Conservation (phyloP, 2,888 invertebrate species). For the Andrena marginata region DNA sequence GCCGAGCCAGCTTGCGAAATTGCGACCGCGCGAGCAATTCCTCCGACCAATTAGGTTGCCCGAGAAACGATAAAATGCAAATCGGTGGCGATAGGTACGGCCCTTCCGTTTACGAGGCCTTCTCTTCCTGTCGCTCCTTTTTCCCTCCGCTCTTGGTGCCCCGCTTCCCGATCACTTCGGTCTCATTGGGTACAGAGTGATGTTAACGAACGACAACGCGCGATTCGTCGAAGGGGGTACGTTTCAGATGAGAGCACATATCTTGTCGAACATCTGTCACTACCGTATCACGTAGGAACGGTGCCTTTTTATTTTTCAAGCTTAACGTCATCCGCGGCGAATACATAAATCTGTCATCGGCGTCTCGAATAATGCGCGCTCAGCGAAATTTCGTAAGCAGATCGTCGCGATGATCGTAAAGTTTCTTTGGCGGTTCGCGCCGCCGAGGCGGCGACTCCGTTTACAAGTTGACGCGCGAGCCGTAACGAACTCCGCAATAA, state of each 20-base stretch:
- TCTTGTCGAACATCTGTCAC: too few species aligned
- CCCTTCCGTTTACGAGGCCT: slow-evolving; percentile 58
- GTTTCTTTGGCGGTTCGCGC: not conserved
- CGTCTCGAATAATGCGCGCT: not conserved
- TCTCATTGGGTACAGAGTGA: not conserved
- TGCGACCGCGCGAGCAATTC: slow-evolving; percentile 66
- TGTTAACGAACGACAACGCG: too few species aligned
- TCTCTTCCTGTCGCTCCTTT: not conserved
- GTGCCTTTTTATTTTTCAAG: not conserved
- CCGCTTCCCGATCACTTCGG: not conserved
- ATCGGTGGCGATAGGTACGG: slow-evolving; percentile 62
- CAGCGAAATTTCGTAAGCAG: slow-evolving; percentile 38
- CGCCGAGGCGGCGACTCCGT: slow-evolving; percentile 4
- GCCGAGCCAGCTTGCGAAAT: slow-evolving; percentile 66
- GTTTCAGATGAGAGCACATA: too few species aligned
- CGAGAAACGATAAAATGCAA: slow-evolving; percentile 66
- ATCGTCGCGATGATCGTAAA: slow-evolving; percentile 45
- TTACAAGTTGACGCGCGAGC: slow-evolving; percentile 15
- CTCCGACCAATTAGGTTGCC: slow-evolving; percentile 73
- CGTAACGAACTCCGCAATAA: slow-evolving; percentile 44
- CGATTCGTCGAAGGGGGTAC: not conserved
- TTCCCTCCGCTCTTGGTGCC: not conserved
- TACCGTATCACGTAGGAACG: too few species aligned
- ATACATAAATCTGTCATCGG: slow-evolving; percentile 29
- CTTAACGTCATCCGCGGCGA: not conserved